phyloP scores from a whole-genome alignment of 2,797 vertebrate genomes.

The Aeoliscus strigatus region DNA sequence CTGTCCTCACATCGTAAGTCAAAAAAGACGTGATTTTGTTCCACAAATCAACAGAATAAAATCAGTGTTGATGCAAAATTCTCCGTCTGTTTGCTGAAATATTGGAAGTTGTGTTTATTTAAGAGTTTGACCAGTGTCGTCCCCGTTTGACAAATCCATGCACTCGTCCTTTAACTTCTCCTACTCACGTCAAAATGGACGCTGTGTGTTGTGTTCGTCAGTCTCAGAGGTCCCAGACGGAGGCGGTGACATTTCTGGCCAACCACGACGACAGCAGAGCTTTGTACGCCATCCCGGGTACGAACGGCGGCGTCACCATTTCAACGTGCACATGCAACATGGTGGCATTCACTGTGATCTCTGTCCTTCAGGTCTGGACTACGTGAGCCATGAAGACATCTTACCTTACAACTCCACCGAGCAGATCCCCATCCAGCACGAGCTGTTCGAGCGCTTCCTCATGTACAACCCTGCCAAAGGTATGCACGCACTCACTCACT shows the following conservation, averaged over 20 bases:
- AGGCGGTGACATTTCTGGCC: constrained; percentile 96
- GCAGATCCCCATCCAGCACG: constrained; percentile 94
- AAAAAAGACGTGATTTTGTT: too few relatives aligned
- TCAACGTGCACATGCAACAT: not conserved
- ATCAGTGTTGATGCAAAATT: too few relatives aligned
- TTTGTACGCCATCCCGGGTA: constrained; percentile 96
- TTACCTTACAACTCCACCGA: constrained; percentile 95
- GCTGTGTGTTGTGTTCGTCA: constrained; percentile 56
- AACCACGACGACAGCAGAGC: constrained; percentile 98
- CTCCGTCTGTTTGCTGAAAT: too few relatives aligned
- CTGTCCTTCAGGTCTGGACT: constrained; percentile 83
- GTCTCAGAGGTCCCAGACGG: constrained; percentile 98
- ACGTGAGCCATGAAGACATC: constrained; percentile 98
- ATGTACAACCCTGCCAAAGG: constrained; percentile 89
- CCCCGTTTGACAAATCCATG: too few relatives aligned
- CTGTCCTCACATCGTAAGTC: constrained; percentile 95
- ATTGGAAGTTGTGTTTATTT: too few relatives aligned
- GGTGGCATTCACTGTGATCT: not conserved
- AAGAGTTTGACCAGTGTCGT: too few relatives aligned
- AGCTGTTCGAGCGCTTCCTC: constrained; percentile 96
- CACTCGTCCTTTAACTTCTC: not conserved
- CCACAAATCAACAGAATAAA: too few relatives aligned
- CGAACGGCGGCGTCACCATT: too few relatives aligned
- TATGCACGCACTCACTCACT: constrained; percentile 49
- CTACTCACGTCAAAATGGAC: not conserved